A percentile compares a stretch with the other conserved stretches of the same genome.
Evolutionary conservation across 30 jellyfish, hydroid and myxozoan species (phyloP).

Genomic region (Turritopsis rubra): DNA sequence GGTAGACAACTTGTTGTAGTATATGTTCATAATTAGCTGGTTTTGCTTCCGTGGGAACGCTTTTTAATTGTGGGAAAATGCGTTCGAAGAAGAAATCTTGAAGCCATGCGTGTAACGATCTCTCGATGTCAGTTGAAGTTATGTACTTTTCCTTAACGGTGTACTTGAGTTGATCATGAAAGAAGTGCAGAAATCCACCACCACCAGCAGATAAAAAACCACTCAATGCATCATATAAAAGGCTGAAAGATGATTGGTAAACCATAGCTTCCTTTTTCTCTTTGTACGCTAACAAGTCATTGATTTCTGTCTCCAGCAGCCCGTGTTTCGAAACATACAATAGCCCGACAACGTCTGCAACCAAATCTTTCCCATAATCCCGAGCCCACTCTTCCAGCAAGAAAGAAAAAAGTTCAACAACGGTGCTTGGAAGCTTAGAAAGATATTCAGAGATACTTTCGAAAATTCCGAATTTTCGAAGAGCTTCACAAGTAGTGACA

Average conservation of each 20-base stretch:
- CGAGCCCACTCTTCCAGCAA: neutral
- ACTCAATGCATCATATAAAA: neutral
- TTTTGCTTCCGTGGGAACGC: neutral
- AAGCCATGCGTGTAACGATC: neutral
- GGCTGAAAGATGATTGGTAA: neutral
- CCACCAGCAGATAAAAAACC: neutral
- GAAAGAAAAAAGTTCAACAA: neutral
- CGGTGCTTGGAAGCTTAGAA: neutral
- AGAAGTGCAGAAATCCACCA: neutral
- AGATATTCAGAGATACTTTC: neutral
- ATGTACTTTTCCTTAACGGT: neutral
- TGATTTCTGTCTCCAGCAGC: neutral
- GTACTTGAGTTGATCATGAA: neutral
- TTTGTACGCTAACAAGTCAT: neutral
- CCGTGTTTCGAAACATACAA: neutral
- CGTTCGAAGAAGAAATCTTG: neutral
- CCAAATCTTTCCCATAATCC: neutral
- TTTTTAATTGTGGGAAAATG: neutral
- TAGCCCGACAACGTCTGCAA: neutral
- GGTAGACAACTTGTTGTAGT: neutral
- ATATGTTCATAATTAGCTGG: neutral
- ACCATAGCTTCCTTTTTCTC: neutral
- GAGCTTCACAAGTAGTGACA: neutral
- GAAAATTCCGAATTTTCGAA: neutral
- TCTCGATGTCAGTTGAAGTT: neutral